A percentile compares a stretch with the other conserved stretches of the same genome.
Evolutionary conservation across 2,888 invertebrate species (phyloP).

Genomic region (Caenorhabditis sulstoni): DNA sequence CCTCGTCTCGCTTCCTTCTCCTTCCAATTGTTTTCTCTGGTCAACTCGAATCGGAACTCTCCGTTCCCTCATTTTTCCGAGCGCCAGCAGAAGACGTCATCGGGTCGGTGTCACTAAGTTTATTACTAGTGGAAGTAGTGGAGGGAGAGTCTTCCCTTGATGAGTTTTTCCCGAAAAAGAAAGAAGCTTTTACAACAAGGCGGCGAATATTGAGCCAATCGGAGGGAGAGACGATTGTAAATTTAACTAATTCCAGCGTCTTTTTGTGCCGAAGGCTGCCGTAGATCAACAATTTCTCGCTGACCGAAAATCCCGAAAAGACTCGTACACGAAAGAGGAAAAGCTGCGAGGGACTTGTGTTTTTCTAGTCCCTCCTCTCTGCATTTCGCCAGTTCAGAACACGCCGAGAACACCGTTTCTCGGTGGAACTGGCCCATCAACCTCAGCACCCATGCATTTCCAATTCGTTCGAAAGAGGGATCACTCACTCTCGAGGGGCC

Average conservation of each 20-base stretch:
- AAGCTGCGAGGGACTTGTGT: no score
- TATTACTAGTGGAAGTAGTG: neutral
- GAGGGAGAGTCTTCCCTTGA: no score
- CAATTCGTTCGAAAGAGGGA: constrained; percentile 13
- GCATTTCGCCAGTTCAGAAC: no score
- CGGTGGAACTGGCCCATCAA: neutral
- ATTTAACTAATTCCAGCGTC: constrained; percentile 27
- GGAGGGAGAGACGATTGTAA: neutral
- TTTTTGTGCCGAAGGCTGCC: constrained; percentile 3
- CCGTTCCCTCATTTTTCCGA: neutral
- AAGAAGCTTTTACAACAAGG: neutral
- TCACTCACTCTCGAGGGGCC: constrained; percentile 42
- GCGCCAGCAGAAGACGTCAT: neutral
- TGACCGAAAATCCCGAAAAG: neutral
- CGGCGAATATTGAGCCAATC: constrained; percentile 27
- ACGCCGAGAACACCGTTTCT: no score
- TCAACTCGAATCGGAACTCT: neutral
- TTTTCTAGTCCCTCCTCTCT: neutral
- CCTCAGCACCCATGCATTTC: constrained; percentile 18
- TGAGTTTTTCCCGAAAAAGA: neutral
- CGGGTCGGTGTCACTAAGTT: neutral
- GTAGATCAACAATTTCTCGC: constrained; percentile 5
- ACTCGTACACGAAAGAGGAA: no score
- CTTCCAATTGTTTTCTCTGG: neutral
- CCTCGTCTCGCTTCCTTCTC: neutral